Conservation (phyloP, 2,113 vertebrate species). For the Caranx ignobilis region DNA sequence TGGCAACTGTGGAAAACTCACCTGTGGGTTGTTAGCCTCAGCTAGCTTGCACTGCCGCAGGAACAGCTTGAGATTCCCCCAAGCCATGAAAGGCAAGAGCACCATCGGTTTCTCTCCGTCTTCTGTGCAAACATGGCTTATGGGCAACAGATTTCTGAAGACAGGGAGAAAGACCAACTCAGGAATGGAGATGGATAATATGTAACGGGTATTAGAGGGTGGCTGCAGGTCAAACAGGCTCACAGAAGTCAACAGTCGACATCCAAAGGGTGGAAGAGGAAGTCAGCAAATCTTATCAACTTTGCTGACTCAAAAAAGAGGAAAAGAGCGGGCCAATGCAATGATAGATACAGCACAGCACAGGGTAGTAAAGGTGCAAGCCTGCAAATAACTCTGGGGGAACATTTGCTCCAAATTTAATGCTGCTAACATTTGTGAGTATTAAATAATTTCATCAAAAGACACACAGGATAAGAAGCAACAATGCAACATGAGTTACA, state of each 20-base stretch:
- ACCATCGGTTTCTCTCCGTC: slow-evolving; percentile 99
- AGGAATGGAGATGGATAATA: not conserved
- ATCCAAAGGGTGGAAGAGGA: slow-evolving; percentile 34
- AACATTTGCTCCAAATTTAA: not conserved
- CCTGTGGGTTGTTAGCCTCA: slow-evolving; percentile 99
- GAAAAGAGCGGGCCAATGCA: slow-evolving; percentile 6
- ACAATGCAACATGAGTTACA: not conserved
- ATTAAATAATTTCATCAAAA: not conserved
- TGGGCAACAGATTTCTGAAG: slow-evolving; percentile 94
- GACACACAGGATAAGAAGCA: not conserved
- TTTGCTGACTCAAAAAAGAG: not conserved
- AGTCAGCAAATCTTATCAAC: not conserved
- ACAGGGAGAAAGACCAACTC: slow-evolving; percentile 3
- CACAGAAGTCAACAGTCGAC: not conserved
- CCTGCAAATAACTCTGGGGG: not conserved
- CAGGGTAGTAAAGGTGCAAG: not conserved
- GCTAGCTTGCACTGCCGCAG: slow-evolving; percentile 98
- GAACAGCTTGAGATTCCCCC: slow-evolving; percentile 99
- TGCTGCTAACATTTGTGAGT: not conserved
- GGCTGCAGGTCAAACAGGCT: not conserved
- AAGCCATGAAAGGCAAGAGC: slow-evolving; percentile 96
- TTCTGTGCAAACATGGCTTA: slow-evolving; percentile 95
- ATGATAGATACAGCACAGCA: not conserved
- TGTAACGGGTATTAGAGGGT: not conserved
- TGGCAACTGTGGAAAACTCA: slow-evolving; percentile 68